Evolutionary conservation across 2,113 vertebrate genomes (phyloP).

Genomic region (Bagarius yarrelli): DNA sequence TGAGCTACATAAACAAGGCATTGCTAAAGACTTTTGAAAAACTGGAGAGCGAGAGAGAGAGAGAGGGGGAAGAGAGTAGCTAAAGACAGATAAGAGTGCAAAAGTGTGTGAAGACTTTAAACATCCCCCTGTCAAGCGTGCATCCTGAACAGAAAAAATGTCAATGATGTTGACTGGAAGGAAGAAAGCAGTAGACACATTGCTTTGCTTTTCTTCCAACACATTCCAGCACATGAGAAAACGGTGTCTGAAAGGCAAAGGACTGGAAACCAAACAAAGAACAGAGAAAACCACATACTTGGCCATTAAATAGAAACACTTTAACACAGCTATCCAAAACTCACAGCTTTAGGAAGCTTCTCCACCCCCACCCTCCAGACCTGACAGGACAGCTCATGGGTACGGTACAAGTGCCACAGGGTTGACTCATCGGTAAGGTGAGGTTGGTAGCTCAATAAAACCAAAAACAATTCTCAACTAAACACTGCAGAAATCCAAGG

Average conservation of each 20-base stretch:
- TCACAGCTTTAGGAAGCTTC: not conserved
- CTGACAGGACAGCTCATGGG: not conserved
- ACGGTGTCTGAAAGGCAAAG: conserved; percentile 29
- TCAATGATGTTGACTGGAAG: not conserved
- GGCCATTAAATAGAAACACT: conserved; percentile 36
- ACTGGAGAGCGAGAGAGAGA: not conserved
- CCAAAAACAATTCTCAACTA: not conserved
- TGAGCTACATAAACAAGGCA: conserved; percentile 30
- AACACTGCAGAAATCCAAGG: not conserved
- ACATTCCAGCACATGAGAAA: conserved; percentile 28
- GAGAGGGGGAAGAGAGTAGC: no score
- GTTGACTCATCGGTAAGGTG: not conserved
- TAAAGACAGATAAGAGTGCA: not conserved
- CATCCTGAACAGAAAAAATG: conserved; percentile 41
- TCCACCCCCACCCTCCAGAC: not conserved
- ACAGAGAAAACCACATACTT: conserved; percentile 28
- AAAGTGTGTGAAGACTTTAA: conserved; percentile 26
- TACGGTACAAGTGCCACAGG: not conserved
- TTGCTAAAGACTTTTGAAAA: conserved; percentile 10
- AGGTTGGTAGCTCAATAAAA: conserved; percentile 1
- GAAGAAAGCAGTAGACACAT: not conserved
- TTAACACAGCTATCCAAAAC: conserved; percentile 33
- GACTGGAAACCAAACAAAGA: conserved; percentile 41
- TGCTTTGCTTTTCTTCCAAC: conserved; percentile 17
- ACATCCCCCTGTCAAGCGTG: conserved; percentile 39